A percentile compares a stretch with the other conserved stretches of the same genome.
phyloP scores from a whole-genome alignment of 2,797 vertebrate species.

The Poecilia velifera region DNA sequence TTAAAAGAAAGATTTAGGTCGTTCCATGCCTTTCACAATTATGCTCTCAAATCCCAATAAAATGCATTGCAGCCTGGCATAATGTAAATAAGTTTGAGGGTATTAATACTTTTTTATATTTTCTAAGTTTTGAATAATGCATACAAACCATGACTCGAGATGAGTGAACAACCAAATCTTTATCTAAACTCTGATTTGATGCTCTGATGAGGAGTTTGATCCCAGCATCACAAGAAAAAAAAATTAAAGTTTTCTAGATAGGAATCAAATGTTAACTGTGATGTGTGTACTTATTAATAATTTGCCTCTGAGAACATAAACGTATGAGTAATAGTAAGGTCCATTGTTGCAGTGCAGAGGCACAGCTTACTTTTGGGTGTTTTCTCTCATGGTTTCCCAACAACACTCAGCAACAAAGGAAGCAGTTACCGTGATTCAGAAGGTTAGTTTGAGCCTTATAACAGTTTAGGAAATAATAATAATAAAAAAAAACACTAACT shows the following conservation, averaged over 20 bases:
- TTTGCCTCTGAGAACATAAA: background rate
- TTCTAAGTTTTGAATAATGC: background rate
- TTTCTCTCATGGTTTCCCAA: constrained; percentile 56
- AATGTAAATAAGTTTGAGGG: background rate
- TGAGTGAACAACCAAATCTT: background rate
- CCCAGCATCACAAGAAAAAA: background rate
- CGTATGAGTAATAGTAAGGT: constrained; percentile 17
- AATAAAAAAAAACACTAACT: constrained; percentile 27
- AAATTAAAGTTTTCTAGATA: background rate
- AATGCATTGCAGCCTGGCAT: background rate
- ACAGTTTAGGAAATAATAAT: constrained; percentile 66
- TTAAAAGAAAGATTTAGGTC: background rate
- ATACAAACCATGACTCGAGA: background rate
- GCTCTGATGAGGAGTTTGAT: background rate
- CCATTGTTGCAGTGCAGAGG: constrained; percentile 44
- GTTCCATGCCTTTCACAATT: background rate
- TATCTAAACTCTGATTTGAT: background rate
- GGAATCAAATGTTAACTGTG: background rate
- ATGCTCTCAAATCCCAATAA: background rate
- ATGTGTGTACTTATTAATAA: background rate
- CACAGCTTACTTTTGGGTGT: constrained; percentile 47
- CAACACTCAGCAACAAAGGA: constrained; percentile 52
- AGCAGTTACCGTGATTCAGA: constrained; percentile 52
- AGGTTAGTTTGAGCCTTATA: constrained; percentile 58
- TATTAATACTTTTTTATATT: background rate